Base-by-base conservation (phyloP, 92 coral and sea anemone species). In the Palythoa grandis region DNA sequence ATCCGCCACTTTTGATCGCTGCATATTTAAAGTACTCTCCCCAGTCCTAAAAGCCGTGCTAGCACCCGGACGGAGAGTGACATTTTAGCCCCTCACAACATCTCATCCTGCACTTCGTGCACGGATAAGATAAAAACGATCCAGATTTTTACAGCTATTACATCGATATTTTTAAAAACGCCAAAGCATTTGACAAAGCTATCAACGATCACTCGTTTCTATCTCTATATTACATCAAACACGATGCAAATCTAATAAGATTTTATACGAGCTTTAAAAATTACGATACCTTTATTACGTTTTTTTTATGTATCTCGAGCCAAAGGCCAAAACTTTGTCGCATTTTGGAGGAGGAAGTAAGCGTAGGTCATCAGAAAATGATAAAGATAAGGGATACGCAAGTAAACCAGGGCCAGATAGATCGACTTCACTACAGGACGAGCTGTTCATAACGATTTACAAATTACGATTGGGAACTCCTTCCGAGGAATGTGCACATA, bases 321-420 rank as follows among this genome's bases (percentile, higher is more conserved):
- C 77, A 73, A 77, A 85, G 69, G 88, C 82, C 5, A 72, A 74
- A n/a, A 24, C 58, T 43, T 43, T 48, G 57, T 77, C 65, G 83
- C 76, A 76, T 61, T 86, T 29, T n/a, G 84, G 83, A 20, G 77
- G 84, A 37, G 79, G 54, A 35, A 23, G 23, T 20, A 73, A 73
- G 24, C 76, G 88, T 23, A 76, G 29, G 24, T 39, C 54, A 24
- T 76, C 88, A 19, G 84, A 63, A 20, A 76, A 76, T 25, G 54
- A 61, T 25, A 86, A 43, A 47, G 77, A 86, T 58, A 86, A 86
- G 60, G 88, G 88, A 5, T 86, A 76, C 19, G 47, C 50, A 19
- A 37, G 14, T 14, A 86, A 76, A 86, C 84, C 83, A 74, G 84
- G 84, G 11, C 88, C 88, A 60, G 84, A 77, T 0, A 77, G 84